Base-by-base conservation (phyloP, 1,140 invertebrate genomes). In the Hesperophylax magnus region DNA sequence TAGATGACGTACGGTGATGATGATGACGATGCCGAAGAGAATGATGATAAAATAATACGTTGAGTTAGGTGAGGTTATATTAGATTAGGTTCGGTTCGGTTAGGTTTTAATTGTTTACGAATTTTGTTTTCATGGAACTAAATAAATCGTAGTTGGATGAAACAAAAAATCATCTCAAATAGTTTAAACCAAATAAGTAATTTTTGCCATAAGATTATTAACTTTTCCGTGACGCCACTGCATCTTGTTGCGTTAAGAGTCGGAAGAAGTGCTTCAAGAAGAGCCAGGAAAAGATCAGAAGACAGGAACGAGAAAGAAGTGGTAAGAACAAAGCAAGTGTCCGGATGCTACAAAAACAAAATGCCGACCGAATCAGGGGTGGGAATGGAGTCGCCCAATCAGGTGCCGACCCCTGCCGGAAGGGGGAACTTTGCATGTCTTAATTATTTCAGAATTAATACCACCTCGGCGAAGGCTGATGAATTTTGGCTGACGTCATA, bases 291-390 rank as follows among this genome's bases (percentile, higher is more conserved):
- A 60, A 39, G 24, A 77, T 47, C 39, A 14, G 11, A 47, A 47
- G 39, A 47, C 39, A 15, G 22, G 34, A 18, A 24, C 31, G 60
- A 22, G 22, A 27, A 47, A 52, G 76, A 65, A 77, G 61, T 65
- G 76, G 60, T 34, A 52, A 77, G n/a, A 47, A 77, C 76, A 77
- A 77, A 77, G 76, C 76, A 65, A 77, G 76, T 77, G 76, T 24
- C 58, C 76, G 76, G 76, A 77, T 65, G 60, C 76, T 77, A 39
- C 47, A 47, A 67, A 65, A 77, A 65, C 76, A 52, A 77, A 77
- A 65, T 67, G 39, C n/a, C 47, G 76, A 58, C 54, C 72, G 18
- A 60, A 14, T 2, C 0, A 14, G 47, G 69, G 53, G 24, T 60
- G 18, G 24, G 56, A n/a, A 39, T 18, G 2, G 22, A 3, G 65